Conservation (phyloP, 2,113 vertebrate genomes). For the Neotragus pygmaeus region DNA sequence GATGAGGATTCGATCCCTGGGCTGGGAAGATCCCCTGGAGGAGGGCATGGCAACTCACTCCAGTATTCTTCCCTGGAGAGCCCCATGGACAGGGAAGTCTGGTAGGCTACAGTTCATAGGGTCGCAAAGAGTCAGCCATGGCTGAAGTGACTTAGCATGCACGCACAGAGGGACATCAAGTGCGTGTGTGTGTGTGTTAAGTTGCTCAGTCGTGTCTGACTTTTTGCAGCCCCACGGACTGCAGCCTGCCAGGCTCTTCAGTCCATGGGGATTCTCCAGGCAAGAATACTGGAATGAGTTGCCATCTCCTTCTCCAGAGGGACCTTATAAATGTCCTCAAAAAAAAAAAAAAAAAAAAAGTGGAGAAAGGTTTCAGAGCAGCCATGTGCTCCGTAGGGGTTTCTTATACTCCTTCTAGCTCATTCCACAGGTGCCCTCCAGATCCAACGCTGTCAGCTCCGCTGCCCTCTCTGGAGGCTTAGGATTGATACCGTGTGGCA, state of each 20-base stretch:
- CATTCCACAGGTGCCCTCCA: neutral
- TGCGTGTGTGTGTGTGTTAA: neutral
- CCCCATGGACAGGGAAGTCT: neutral
- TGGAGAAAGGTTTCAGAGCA: neutral
- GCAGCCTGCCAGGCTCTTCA: neutral
- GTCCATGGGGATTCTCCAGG: neutral
- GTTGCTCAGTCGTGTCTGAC: no score
- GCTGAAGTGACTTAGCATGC: neutral
- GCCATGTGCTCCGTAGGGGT: rapidly evolving
- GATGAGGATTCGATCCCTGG: neutral
- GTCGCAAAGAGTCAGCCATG: neutral
- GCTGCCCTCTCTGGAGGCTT: neutral
- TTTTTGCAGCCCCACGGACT: no score
- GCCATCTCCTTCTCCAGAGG: no score
- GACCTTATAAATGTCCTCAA: no score
- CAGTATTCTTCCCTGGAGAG: neutral
- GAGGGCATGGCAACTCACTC: neutral
- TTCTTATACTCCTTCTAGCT: neutral
- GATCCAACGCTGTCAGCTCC: neutral
- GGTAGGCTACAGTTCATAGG: neutral
- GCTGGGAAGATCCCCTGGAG: neutral
- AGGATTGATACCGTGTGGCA: neutral
- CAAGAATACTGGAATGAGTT: neutral
- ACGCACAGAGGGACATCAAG: neutral
- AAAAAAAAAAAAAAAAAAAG: neutral